Base-by-base conservation (phyloP, 2,888 invertebrate genomes). In the Tanypteryx hageni region DNA sequence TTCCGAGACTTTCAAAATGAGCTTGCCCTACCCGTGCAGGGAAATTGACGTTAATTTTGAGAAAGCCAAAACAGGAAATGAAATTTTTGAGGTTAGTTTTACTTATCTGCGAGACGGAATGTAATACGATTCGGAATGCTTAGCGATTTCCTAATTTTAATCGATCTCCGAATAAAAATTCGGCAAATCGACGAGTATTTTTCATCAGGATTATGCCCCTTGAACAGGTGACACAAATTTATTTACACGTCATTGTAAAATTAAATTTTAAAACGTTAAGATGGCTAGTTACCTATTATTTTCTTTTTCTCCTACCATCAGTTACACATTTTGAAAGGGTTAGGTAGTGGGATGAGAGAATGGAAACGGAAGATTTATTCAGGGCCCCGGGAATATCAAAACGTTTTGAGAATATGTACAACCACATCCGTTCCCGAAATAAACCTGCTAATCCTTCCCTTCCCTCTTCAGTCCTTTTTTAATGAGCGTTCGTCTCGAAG, bases 401-500 rank as follows among this genome's bases (percentile, higher is more conserved):
- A 44, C 44, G 44, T 44, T 22, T 76, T 76, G 76, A 76, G 76
- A 22, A 2, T 76, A 76, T 76, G 76, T 76, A 76, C 76, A 76
- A 76, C 76, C 22, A 44, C 44, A 44, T 22, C 76, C 76, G 11
- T 68, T n/a, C n/a, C 68, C 7, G 1, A 44, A 68, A 27, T 76
- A 13, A 27, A 44, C 44, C 44, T 5, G 44, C 1, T 44, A 44
- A 27, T 76, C 22, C 27, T 27, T 76, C 76, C 76, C 13, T n/a
- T 68, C 7, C 22, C 11, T 68, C 22, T 13, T 18, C 16, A 13
- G 76, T 27, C 76, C 22, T 83, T 57, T 83, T 83, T 61, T 89
- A 64, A 44, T 89, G 89, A 89, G 89, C 31, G 89, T 89, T 89
- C 64, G 89, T 89, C 56, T 89, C 89, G 59, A 44, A 89, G 44